phyloP scores from a whole-genome alignment of 2,888 invertebrate genomes.

The Chesias legatella region DNA sequence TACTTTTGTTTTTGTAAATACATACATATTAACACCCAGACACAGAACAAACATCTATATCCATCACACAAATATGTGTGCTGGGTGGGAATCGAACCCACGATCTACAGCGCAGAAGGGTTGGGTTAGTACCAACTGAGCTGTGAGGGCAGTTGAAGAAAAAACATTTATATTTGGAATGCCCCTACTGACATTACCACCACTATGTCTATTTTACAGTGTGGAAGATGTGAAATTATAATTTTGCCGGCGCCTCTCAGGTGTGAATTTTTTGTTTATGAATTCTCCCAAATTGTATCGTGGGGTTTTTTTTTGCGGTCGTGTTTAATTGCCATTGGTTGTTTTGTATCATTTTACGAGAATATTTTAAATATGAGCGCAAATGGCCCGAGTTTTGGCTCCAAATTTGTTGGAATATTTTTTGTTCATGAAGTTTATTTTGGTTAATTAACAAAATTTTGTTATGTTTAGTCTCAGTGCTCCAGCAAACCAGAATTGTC shows the following conservation, averaged over 20 bases:
- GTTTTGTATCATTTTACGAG: slow-evolving; percentile 16
- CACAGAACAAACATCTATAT: no score
- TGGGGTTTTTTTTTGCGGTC: slow-evolving; percentile 22
- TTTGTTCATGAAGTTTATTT: slow-evolving; percentile 15
- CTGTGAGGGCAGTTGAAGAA: no score
- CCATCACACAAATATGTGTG: no score
- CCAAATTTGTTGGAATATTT: slow-evolving; percentile 6
- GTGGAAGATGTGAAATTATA: slow-evolving; percentile 50
- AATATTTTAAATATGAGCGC: slow-evolving; percentile 5
- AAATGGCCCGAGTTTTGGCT: slow-evolving; percentile 5
- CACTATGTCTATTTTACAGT: slow-evolving; percentile 9
- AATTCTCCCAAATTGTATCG: slow-evolving; percentile 28
- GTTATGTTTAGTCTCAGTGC: slow-evolving; percentile 6
- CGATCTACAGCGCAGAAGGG: no score
- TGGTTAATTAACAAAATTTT: slow-evolving; percentile 13
- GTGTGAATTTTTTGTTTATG: slow-evolving; percentile 57
- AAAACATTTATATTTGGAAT: no score
- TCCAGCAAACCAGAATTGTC: no score
- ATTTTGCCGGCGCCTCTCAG: slow-evolving; percentile 39
- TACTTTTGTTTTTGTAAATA: no score
- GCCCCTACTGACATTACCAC: background rate
- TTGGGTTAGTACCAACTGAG: no score
- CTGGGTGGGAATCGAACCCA: no score
- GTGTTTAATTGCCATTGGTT: slow-evolving; percentile 24
- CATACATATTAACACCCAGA: no score